These are phyloP conservation scores for Spatulosminthurus flaviceps DNA, from an alignment of 2,888 invertebrate genomes.

Conservation along the genomic window DNA sequence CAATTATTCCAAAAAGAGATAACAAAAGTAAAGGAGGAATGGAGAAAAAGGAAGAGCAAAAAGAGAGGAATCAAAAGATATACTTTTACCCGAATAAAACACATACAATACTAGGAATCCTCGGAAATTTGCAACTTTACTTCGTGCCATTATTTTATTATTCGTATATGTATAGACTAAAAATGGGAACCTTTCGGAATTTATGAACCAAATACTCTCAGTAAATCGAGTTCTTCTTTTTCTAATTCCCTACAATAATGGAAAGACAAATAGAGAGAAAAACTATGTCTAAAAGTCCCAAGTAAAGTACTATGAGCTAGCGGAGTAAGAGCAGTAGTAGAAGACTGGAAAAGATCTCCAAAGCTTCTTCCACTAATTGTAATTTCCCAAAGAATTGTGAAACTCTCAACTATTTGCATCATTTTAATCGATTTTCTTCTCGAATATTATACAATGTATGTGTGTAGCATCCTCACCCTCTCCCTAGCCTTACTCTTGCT, in stretches of 20 bases:
- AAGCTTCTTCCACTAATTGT: background rate
- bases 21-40: background rate
- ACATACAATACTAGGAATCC: too few species aligned
- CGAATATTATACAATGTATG: background rate
- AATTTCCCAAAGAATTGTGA: constrained; percentile 1
- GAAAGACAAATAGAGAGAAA: background rate
- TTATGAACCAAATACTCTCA: constrained; percentile 4
- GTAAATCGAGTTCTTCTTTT: background rate
- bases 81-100: background rate
- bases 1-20: background rate
- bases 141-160: too few species aligned
- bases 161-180: background rate
- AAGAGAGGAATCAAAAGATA: background rate
- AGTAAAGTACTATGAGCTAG: background rate
- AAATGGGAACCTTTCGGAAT: background rate
- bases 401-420: constrained; percentile 18
- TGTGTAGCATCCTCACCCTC: background rate
- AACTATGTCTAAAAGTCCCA: background rate
- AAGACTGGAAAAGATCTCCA: background rate
- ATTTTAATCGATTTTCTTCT: constrained; percentile 2
- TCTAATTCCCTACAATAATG: constrained; percentile 5
- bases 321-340: too few species aligned
- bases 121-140: background rate
- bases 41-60: background rate
- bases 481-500: too few species aligned